These are phyloP conservation scores for Dicyrtomina minuta DNA, from an alignment of 2,888 invertebrate genomes.

Conservation along the genomic window DNA sequence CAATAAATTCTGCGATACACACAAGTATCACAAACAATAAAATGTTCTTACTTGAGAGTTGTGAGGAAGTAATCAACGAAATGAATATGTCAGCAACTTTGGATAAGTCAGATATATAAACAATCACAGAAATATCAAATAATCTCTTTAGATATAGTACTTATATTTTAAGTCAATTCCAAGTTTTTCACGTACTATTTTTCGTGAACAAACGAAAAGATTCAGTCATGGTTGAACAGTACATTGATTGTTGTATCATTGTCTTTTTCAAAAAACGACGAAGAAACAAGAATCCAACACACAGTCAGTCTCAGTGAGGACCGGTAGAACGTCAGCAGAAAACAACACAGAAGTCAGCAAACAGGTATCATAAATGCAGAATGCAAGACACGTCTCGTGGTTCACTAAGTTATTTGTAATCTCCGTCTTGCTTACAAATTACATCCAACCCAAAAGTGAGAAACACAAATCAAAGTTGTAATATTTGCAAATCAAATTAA, in stretches of 20 bases:
- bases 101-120: neutral
- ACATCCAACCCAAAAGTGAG: slow-evolving; percentile 1
- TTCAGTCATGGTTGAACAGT: neutral
- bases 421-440: slow-evolving; percentile 17
- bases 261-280: neutral
- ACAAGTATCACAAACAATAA: no score
- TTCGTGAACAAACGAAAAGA: neutral
- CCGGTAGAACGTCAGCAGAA: neutral
- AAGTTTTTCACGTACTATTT: neutral
- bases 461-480: slow-evolving; percentile 18
- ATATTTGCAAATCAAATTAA: slow-evolving; percentile 16
- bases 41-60: no score
- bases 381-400: slow-evolving; percentile 16
- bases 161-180: no score
- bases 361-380: slow-evolving; percentile 25
- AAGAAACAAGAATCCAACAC: slow-evolving; percentile 11
- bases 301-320: slow-evolving; percentile 4
- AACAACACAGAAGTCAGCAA: slow-evolving; percentile 10
- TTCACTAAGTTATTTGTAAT: neutral
- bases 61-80: neutral
- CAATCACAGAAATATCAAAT: no score
- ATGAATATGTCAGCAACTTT: neutral
- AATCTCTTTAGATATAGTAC: no score
- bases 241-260: neutral
- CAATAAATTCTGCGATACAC: no score